phyloP scores from a whole-genome alignment of 2,797 vertebrate species.

The Okamejei kenojei region DNA sequence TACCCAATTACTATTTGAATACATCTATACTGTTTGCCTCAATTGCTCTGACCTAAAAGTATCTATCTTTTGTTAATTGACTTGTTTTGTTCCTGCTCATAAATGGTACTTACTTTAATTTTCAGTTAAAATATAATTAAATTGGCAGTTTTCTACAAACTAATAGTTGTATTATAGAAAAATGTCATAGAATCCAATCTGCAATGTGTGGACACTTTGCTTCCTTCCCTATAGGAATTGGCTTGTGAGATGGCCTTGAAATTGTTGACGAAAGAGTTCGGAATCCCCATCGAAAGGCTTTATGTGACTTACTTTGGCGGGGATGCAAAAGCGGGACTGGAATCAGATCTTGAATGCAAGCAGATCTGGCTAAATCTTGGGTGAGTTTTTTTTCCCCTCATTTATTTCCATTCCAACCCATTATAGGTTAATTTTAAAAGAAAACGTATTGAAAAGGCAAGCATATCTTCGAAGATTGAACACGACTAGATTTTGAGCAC shows the following conservation, averaged over 20 bases:
- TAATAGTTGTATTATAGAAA: background rate
- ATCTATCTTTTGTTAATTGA: too few species aligned
- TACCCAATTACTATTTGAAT: too few species aligned
- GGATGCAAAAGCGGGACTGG: conserved; percentile 74
- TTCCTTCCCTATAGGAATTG: conserved; percentile 65
- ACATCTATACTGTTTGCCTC: too few species aligned
- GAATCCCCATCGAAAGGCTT: conserved; percentile 80
- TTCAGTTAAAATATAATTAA: background rate
- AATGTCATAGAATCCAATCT: background rate
- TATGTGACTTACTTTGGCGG: conserved; percentile 97
- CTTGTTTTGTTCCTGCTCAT: too few species aligned
- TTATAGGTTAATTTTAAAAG: background rate
- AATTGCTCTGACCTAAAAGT: too few species aligned
- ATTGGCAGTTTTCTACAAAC: background rate
- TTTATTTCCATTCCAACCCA: background rate
- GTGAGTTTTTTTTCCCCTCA: conserved; percentile 57
- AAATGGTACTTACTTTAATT: too few species aligned
- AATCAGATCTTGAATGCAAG: conserved; percentile 89
- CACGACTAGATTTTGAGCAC: background rate
- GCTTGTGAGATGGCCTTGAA: conserved; percentile 91
- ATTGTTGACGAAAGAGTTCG: conserved; percentile 83
- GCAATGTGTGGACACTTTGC: background rate
- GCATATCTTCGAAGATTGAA: background rate
- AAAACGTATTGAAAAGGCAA: background rate
- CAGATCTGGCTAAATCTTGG: conserved; percentile 95